Evolutionary conservation across 2,113 vertebrate genomes (phyloP).

Genomic region (Oncorhynchus mykiss): DNA sequence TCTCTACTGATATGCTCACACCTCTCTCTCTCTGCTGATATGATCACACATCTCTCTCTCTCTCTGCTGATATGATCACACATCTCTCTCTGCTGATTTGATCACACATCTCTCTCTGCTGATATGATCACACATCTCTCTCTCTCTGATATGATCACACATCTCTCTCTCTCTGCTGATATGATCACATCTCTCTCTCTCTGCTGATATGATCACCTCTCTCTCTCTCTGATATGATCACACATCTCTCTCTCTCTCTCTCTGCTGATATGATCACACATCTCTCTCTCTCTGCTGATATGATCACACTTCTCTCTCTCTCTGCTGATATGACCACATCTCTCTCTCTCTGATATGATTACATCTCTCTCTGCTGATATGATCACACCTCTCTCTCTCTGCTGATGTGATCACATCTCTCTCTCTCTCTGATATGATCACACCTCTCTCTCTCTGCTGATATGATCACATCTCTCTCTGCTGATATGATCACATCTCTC

Average conservation of each 20-base stretch:
- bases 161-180: constrained; percentile 6
- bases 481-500: no score
- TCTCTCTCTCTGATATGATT: constrained; percentile 11
- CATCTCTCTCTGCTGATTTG: no score
- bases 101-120: constrained; percentile 45
- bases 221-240: constrained; percentile 38
- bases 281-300: constrained; percentile 1
- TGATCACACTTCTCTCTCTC: constrained; percentile 21
- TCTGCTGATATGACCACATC: constrained; percentile 6
- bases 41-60: no score
- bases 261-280: constrained; percentile 10
- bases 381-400: constrained; percentile 39
- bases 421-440: constrained; percentile 39
- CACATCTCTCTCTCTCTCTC: constrained; percentile 22
- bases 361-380: neutral
- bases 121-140: neutral
- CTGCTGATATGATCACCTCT: constrained; percentile 6
- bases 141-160: constrained; percentile 12
- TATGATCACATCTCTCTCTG: constrained; percentile 24
- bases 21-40: no score
- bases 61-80: no score
- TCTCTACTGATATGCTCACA: no score
- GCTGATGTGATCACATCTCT: no score
- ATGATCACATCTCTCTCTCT: constrained; percentile 11
- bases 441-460: constrained; percentile 19